Evolutionary conservation across 2,888 invertebrate genomes (phyloP).

Genomic region (Ethmia dodecea): DNA sequence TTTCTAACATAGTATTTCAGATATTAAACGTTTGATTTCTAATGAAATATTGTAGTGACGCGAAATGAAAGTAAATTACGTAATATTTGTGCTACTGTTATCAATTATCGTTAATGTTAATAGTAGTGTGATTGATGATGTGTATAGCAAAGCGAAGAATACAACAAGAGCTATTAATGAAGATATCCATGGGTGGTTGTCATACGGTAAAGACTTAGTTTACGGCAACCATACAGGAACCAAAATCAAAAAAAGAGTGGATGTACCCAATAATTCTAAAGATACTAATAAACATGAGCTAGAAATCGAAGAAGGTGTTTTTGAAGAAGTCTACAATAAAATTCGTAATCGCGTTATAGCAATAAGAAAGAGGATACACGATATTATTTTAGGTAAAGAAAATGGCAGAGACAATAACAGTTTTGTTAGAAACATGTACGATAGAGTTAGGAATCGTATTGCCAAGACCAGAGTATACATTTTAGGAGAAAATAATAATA

Average conservation of each 20-base stretch:
- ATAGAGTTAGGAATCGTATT: constrained; percentile 2
- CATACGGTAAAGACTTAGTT: constrained; percentile 18
- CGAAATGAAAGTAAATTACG: too few relatives aligned
- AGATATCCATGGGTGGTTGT: constrained; percentile 15
- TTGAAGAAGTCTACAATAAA: not conserved
- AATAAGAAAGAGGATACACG: constrained; percentile 1
- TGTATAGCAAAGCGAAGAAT: constrained; percentile 16
- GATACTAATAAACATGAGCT: not conserved
- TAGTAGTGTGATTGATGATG: constrained; percentile 16
- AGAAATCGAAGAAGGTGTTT: constrained; percentile 1
- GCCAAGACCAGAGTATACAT: not conserved
- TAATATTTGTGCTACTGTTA: not conserved
- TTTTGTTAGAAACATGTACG: constrained; percentile 1
- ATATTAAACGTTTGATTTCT: too few relatives aligned
- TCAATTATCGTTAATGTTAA: not conserved
- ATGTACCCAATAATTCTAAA: not conserved
- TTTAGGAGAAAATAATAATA: not conserved
- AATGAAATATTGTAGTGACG: too few relatives aligned
- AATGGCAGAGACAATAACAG: not conserved
- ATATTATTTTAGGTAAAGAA: not conserved
- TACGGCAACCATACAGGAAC: constrained; percentile 12
- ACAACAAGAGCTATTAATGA: constrained; percentile 16
- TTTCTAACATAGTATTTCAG: too few relatives aligned
- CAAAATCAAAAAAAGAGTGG: not conserved
- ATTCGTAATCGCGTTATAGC: not conserved